Base-by-base conservation (phyloP, 1,140 invertebrate genomes). In the Streblospio benedicti region DNA sequence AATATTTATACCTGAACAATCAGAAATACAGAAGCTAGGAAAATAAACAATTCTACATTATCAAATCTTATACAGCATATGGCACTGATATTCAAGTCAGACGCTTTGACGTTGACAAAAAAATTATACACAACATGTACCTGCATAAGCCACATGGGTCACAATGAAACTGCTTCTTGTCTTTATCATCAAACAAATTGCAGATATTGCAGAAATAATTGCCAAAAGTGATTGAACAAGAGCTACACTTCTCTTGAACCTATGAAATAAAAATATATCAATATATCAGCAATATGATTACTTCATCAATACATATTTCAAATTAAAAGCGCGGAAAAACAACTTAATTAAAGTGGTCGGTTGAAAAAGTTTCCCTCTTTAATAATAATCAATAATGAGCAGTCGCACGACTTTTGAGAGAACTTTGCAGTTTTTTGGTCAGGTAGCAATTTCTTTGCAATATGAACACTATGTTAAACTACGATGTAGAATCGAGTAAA, bases 161-260 rank as follows among this genome's bases (percentile, higher is more conserved):
- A 68, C 90, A 93, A 69, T 93, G 90, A 77, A 90, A 93, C 75
- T 92, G 90, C 67, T 85, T 82, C 71, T 89, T 91, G 66, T 91
- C 88, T 58, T 88, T 85, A 71, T 92, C 88, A 71, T 92, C 90
- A 73, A 89, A 92, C n/a, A 93, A 77, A 75, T 89, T 88, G 76
- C 90, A 93, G 57, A 89, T 85, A 4, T 85, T 77, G 69, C 90
- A 93, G 52, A 85, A 90, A 76, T 92, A 93, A 20, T 67, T 67
- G 12, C 72, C 73, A 66, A 76, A 75, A 25, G 55, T 28, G n/a
- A 59, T 50, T 18, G 53, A 62, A 68, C 74, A 76, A 6, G 67
- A 57, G 5, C 51, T 32, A 64, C 69, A 70, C 0, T 51, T 56
- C 25, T 43, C 44, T 14, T 32, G 41, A 44, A 67, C 65, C 84